phyloP scores from a whole-genome alignment of 2,888 invertebrate species.

The Autographa gamma region DNA sequence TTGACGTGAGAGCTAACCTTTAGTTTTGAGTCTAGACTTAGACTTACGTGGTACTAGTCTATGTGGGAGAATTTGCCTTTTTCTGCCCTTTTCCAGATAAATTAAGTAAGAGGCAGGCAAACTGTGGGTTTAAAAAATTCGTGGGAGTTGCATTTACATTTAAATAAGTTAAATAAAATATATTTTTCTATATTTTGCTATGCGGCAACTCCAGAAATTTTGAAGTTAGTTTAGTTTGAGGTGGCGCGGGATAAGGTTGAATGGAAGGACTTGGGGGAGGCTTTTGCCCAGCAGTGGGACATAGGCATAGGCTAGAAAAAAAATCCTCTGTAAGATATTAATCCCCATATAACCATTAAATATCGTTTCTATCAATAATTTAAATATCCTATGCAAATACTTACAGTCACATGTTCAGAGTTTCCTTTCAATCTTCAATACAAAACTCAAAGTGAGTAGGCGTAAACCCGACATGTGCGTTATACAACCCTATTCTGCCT shows the following conservation, averaged over 20 bases:
- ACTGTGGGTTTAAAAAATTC: too few relatives aligned
- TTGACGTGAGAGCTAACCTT: not conserved
- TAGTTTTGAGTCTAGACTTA: not conserved
- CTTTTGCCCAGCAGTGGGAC: too few relatives aligned
- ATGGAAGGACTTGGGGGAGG: too few relatives aligned
- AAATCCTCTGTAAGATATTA: too few relatives aligned
- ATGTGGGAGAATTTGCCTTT: not conserved
- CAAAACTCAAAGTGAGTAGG: not conserved
- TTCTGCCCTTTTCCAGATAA: not conserved
- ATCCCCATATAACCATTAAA: too few relatives aligned
- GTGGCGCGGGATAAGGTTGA: too few relatives aligned
- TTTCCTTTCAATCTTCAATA: not conserved
- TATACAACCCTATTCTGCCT: constrained; percentile 27
- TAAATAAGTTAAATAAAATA: not conserved
- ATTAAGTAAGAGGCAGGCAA: not conserved
- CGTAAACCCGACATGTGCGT: not conserved
- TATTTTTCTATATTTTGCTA: too few relatives aligned
- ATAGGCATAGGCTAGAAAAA: too few relatives aligned
- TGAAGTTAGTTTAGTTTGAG: too few relatives aligned
- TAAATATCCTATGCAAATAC: not conserved
- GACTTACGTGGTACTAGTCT: not conserved
- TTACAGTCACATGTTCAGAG: not conserved
- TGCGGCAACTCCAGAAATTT: too few relatives aligned
- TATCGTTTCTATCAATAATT: too few relatives aligned
- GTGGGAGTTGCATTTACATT: not conserved